Evolutionary conservation across 2,797 vertebrate genomes (phyloP).

Genomic region (Spondyliosoma cantharus): DNA sequence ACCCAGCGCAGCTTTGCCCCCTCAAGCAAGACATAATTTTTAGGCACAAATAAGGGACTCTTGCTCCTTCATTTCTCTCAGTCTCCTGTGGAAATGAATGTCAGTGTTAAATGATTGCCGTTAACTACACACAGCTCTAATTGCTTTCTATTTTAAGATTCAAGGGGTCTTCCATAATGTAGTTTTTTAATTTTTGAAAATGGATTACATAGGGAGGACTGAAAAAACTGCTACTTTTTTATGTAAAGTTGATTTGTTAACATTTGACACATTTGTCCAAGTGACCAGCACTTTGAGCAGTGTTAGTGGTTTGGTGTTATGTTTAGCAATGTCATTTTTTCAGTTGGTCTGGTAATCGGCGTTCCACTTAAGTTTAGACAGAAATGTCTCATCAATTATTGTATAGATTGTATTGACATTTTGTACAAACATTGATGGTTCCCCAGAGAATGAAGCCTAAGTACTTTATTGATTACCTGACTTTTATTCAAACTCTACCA

Average conservation of each 20-base stretch:
- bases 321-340: neutral
- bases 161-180: constrained; percentile 4
- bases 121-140: constrained; percentile 52
- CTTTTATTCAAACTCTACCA: no score
- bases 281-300: neutral
- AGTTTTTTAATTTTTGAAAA: constrained; percentile 33
- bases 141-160: constrained; percentile 51
- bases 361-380: neutral
- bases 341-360: neutral
- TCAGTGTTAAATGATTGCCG: constrained; percentile 49
- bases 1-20: neutral
- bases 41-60: constrained; percentile 23
- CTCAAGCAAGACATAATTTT: constrained; percentile 49
- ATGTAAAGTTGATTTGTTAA: neutral
- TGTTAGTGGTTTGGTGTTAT: neutral
- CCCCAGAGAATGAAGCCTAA: neutral
- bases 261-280: neutral
- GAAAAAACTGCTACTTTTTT: neutral
- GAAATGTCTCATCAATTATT: neutral
- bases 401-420: neutral
- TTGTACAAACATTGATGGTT: neutral
- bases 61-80: neutral
- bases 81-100: constrained; percentile 37
- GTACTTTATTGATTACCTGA: neutral
- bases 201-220: constrained; percentile 1